Conservation (phyloP, 2,888 invertebrate species). For the Heliconius cydno region DNA sequence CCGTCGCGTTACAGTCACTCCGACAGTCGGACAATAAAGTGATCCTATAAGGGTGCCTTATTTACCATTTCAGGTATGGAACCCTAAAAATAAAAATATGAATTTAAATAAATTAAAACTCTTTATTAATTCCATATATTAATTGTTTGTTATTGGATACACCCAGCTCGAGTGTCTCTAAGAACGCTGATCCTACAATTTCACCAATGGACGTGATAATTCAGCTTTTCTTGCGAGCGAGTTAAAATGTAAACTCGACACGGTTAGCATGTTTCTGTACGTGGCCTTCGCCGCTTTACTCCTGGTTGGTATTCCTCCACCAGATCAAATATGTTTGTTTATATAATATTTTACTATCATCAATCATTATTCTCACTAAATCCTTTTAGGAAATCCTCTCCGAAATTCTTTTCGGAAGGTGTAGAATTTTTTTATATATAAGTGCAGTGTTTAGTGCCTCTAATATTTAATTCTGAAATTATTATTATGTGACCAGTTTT, state of each 20-base stretch:
- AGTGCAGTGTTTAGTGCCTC: slow-evolving; percentile 7
- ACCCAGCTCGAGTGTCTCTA: slow-evolving; percentile 17
- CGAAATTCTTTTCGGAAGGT: too few relatives aligned
- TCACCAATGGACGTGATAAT: slow-evolving; percentile 58
- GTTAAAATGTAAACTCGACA: slow-evolving; percentile 62
- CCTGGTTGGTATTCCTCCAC: slow-evolving; percentile 63
- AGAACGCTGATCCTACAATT: slow-evolving; percentile 43
- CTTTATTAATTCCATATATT: too few relatives aligned
- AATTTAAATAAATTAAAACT: too few relatives aligned
- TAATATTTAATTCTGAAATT: neutral
- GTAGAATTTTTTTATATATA: neutral
- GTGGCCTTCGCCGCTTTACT: slow-evolving; percentile 60
- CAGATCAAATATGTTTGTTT: neutral
- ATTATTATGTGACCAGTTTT: neutral
- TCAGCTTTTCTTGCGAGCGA: slow-evolving; percentile 47
- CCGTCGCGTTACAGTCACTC: too few relatives aligned
- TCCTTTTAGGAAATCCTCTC: neutral
- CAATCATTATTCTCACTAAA: too few relatives aligned
- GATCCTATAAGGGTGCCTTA: too few relatives aligned
- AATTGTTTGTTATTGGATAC: slow-evolving; percentile 4
- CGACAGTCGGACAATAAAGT: too few relatives aligned
- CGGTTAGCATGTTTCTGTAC: slow-evolving; percentile 66
- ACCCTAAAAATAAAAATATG: too few relatives aligned
- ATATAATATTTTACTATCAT: neutral
- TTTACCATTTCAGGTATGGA: too few relatives aligned